A percentile compares a stretch with the other conserved stretches of the same genome.
Evolutionary conservation across 2,888 invertebrate genomes (phyloP).

Genomic region (Brenthis daphne): DNA sequence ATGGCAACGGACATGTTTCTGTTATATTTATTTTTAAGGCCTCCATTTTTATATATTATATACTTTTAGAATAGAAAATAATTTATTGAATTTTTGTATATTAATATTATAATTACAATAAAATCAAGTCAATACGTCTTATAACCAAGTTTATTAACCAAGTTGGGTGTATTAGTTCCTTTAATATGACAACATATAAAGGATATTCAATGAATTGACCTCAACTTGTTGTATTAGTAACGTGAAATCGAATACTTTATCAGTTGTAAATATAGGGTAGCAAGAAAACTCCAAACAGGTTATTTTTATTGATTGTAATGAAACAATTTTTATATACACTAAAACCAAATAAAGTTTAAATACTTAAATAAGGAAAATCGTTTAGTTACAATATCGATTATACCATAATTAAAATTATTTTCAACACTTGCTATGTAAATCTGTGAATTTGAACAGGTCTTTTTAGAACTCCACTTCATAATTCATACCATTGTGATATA

Average conservation of each 20-base stretch:
- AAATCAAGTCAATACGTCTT: conserved; percentile 4
- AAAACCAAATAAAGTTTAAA: neutral
- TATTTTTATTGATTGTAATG: conserved; percentile 1
- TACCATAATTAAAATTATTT: too few relatives aligned
- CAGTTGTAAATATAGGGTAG: neutral
- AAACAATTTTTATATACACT: neutral
- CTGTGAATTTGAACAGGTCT: neutral
- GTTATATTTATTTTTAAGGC: conserved; percentile 44
- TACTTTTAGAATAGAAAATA: neutral
- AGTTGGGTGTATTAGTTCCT: neutral
- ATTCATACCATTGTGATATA: conserved; percentile 62
- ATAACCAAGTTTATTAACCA: neutral
- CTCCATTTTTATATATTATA: conserved; percentile 55
- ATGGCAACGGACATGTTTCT: conserved; percentile 53
- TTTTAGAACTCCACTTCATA: conserved; percentile 59
- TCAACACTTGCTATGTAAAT: too few relatives aligned
- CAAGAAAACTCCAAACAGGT: neutral
- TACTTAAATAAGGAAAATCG: too few relatives aligned
- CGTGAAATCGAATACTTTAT: neutral
- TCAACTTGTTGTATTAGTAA: conserved; percentile 13
- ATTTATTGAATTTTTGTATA: too few relatives aligned
- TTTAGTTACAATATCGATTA: too few relatives aligned
- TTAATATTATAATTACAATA: neutral
- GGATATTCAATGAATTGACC: conserved; percentile 14
- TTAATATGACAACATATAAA: conserved; percentile 3